Conservation (phyloP, 2,113 vertebrate species). For the Tenrec ecaudatus region DNA sequence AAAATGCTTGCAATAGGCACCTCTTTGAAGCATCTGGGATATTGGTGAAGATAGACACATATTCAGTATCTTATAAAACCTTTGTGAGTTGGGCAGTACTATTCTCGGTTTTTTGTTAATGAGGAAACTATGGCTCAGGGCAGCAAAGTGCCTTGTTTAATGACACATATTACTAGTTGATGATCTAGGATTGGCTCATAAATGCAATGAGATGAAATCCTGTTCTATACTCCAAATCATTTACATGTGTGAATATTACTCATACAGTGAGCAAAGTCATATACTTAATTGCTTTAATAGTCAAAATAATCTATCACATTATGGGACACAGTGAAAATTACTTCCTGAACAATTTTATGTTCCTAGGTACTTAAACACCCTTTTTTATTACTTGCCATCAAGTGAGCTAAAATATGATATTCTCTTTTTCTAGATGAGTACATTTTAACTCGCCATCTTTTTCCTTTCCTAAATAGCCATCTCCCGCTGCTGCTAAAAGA, state of each 20-base stretch:
- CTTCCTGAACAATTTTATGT: background rate
- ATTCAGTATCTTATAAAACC: background rate
- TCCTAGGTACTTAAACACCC: background rate
- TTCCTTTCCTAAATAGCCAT: conserved; percentile 45
- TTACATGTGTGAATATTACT: background rate
- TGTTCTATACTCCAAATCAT: background rate
- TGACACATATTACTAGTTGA: background rate
- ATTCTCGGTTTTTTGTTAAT: background rate
- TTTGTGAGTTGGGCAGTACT: background rate
- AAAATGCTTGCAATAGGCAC: background rate
- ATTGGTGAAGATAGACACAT: background rate
- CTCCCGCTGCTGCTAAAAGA: conserved; percentile 2
- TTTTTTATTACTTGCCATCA: too few relatives aligned
- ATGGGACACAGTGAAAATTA: background rate
- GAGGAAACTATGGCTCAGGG: conserved; percentile 1
- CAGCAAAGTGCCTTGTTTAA: background rate
- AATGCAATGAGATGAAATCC: background rate
- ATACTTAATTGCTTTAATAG: background rate
- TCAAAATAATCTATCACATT: background rate
- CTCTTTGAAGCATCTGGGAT: background rate
- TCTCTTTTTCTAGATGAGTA: too few relatives aligned
- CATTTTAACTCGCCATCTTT: background rate
- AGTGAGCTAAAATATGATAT: too few relatives aligned
- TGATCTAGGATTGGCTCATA: background rate
- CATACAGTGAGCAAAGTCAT: background rate